Evolutionary conservation across 1,140 invertebrate species (phyloP), one percentile per base, ranked within the genome.

Genomic region (Heliconius hermathena): DNA sequence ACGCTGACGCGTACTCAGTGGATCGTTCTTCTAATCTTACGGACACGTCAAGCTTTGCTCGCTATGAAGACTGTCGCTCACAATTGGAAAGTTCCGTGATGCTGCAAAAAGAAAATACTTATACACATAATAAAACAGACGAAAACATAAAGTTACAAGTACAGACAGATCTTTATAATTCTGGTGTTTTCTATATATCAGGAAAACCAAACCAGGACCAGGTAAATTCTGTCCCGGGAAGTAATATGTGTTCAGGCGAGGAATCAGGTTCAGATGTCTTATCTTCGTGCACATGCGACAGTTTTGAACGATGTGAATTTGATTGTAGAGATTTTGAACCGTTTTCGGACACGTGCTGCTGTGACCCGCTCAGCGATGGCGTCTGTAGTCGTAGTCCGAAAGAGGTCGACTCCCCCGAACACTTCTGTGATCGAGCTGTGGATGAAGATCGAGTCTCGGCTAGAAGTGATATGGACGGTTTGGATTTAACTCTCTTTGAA

Each of bases 401-500:
- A 81, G 89, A 92, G 79, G 90, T 95, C 18, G 93, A 94, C 77
- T 95, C 94, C 72, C 91, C 93, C 33, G 94, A 95, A 82, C 87
- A 93, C 73, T 93, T 95, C 81, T 91, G 90, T 82, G 91, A 91
- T 74, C 87, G 92, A 76, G 86, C 87, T 26, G 88, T 88, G 29
- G 92, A 94, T 54, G 90, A 91, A 77, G 94, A 95, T 78, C 92
- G 93, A 46, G 90, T 93, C n/a, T 95, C 94, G 9, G 86, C 89
- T n/a, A 91, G 93, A 81, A 96, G 96, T 91, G 96, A 96, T 91
- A 96, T 97, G 95, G 96, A 96, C 81, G 96, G 96, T 83, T 93
- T 97, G 85, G 96, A 97, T 92, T 94, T 96, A 83, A 94, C 96
- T 41, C 92, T 97, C 71, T 97, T 97, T 91, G 96, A 97, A 88